Conservation (phyloP, 2,888 invertebrate genomes). For the Coelinius sp. region DNA sequence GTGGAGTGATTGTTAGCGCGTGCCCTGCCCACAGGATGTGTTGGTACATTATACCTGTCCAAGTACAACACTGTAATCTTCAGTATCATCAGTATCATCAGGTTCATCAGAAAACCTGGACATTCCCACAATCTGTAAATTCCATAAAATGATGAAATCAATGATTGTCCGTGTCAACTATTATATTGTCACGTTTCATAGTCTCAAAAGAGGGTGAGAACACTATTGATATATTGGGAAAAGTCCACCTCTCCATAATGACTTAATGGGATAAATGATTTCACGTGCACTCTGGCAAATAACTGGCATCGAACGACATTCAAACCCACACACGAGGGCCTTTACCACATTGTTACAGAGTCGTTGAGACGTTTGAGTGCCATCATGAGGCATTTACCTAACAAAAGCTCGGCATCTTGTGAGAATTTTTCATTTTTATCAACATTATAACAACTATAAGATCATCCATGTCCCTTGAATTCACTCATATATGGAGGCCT, state of each 20-base stretch:
- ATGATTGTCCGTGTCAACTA: neutral
- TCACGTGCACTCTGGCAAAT: conserved; percentile 40
- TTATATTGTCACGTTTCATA: conserved; percentile 2
- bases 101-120: neutral
- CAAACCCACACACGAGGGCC: conserved; percentile 20
- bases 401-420: conserved; percentile 27
- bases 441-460: conserved; percentile 15
- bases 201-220: neutral
- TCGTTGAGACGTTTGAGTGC: conserved; percentile 29
- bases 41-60: neutral
- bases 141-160: conserved; percentile 6
- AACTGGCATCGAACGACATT: conserved; percentile 36
- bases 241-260: conserved; percentile 44
- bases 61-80: neutral
- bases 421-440: conserved; percentile 26
- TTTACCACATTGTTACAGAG: conserved; percentile 6
- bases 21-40: neutral
- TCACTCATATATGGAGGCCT: conserved; percentile 19
- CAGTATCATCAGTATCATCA: neutral
- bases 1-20: conserved; percentile 1
- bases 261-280: conserved; percentile 49
- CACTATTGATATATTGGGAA: neutral
- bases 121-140: conserved; percentile 14
- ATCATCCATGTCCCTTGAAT: conserved; percentile 24
- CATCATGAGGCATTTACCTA: conserved; percentile 52